Conservation (phyloP, 2,888 invertebrate species). For the Girardia tigrina region DNA sequence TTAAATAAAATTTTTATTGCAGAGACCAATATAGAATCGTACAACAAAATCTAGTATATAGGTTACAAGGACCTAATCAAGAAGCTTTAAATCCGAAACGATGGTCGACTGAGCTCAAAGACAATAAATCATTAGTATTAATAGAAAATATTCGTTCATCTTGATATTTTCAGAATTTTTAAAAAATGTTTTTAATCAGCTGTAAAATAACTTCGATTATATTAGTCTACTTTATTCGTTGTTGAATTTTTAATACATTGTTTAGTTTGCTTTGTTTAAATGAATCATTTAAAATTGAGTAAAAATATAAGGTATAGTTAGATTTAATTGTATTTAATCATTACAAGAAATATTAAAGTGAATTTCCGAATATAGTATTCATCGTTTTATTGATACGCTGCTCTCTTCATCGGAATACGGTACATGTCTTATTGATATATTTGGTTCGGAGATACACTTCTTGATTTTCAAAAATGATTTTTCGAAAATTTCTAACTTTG, state of each 20-base stretch:
- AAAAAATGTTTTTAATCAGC: neutral
- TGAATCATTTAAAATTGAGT: no score
- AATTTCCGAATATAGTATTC: no score
- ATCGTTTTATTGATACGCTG: neutral
- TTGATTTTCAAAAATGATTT: slow-evolving; percentile 2
- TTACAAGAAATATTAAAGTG: no score
- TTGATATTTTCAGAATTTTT: neutral
- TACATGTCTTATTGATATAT: slow-evolving; percentile 19
- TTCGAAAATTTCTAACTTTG: neutral
- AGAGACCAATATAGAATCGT: neutral
- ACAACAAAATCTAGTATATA: neutral
- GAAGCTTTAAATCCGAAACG: neutral
- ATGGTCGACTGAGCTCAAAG: neutral
- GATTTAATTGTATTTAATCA: no score
- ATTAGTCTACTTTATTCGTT: slow-evolving; percentile 9
- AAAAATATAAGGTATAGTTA: no score
- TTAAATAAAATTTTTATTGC: neutral
- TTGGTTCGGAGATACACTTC: neutral
- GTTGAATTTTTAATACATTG: slow-evolving; percentile 1
- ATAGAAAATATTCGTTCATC: neutral
- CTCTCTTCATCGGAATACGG: neutral
- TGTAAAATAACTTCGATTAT: slow-evolving; percentile 7
- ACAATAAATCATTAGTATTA: neutral
- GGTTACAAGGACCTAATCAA: neutral
- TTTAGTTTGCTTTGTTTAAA: slow-evolving; percentile 8